Evolutionary conservation across 1,140 invertebrate genomes (phyloP), one percentile per base, ranked within the genome.

Genomic region (Armadillidium nasatum): DNA sequence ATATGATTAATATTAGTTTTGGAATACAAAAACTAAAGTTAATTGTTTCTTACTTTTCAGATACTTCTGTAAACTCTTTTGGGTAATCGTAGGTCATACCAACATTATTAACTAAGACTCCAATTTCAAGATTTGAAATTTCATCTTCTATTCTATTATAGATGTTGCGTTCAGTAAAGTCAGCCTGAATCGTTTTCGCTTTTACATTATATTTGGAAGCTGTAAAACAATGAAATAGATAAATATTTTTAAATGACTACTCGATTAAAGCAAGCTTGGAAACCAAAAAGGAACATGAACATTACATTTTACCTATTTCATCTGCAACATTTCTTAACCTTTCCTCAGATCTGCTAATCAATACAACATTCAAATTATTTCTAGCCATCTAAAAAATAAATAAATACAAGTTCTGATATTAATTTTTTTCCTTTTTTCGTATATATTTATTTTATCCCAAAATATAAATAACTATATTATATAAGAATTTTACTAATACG

Each of bases 21-120:
- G 6, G 33, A 6, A 33, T 33, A 6, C 33, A 33, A 33, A n/a
- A 33, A 33, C 33, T 6, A 33, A 33, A 33, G 33, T 33, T 33
- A 3, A 33, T 33, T 3, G 33, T 33, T 33, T 33, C 33, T 33
- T 60, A 60, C 50, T 19, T 82, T 72, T 92, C 88, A 7, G 88
- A 87, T 0, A 92, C 83, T 15, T 91, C 88, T 0, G 92, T 85
- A 83, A 95, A 94, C 82, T 92, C 91, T 83, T 94, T 92, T 15
- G 96, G 96, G 84, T 93, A 89, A 0, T 90, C 86, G 84, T 97
- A 97, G 72, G 92, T 94, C 78, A 94, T 90, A 4, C 96, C 97
- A 0, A 97, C 96, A 87, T 98, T 99, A 84, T 99, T 99, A 7
- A 99, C 89, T 10, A 98, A 86, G n/a, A 96, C 90, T 0, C 94